Evolutionary conservation across 2,888 invertebrate genomes (phyloP), one percentile per base, ranked within the genome.

Genomic region (Pantelozetes paolii): DNA sequence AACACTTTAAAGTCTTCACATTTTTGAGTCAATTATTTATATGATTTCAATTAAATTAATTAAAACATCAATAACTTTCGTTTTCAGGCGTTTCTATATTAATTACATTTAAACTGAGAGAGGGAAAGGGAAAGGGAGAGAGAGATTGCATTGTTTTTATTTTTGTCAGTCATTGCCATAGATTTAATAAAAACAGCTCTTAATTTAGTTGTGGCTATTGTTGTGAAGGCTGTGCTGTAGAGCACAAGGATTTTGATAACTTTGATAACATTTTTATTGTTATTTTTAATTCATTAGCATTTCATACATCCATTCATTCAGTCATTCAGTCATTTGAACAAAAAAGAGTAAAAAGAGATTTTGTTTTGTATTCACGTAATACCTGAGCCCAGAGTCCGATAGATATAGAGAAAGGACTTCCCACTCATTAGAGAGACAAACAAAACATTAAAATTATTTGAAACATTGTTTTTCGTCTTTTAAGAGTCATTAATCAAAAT

Each of bases 401-500:
- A 6, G 20, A 45, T 40, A 45, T n/a, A n/a, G n/a, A n/a, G n/a
- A n/a, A n/a, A n/a, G n/a, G n/a, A n/a, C n/a, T n/a, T n/a, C n/a
- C n/a, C n/a, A n/a, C n/a, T n/a, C n/a, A n/a, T n/a, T n/a, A n/a
- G n/a, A n/a, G n/a, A 20, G 20, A 50, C 3, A 50, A 20, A 20
- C 1, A 50, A 20, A 18, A 8, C 20, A 20, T 20, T 50, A n/a
- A 20, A 20, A 50, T 11, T n/a, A 20, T n/a, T 54, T 57, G 23
- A 57, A 57, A 57, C 57, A 57, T 57, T 57, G 57, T 57, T 57
- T 57, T 23, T 28, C 9, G 36, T 15, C 28, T 28, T 28, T 57
- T 57, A 57, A 57, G 57, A 13, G 18, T 57, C 57, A 57, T 57
- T 57, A 57, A 57, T 57, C 57, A 57, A 57, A 57, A 54, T 6